Conservation (phyloP, 2,888 invertebrate genomes). For the Dione vanillae region DNA sequence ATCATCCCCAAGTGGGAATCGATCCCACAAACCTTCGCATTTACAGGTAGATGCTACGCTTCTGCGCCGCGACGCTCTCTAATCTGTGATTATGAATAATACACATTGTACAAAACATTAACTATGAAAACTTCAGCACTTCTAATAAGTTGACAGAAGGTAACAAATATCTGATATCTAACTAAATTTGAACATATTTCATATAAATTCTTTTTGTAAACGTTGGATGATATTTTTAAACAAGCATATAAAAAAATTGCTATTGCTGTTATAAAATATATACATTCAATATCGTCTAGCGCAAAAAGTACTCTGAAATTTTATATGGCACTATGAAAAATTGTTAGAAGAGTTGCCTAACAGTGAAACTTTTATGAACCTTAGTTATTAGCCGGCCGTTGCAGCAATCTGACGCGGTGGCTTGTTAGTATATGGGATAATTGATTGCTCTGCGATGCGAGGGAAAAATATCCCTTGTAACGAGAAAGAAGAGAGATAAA, state of each 20-base stretch:
- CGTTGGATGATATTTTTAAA: not conserved
- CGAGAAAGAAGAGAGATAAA: conserved; percentile 12
- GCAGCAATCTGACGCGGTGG: conserved; percentile 30
- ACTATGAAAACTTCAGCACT: too few species aligned
- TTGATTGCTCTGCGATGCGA: conserved; percentile 29
- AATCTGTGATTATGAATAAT: too few species aligned
- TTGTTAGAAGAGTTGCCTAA: conserved; percentile 25
- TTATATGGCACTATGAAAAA: conserved; percentile 27
- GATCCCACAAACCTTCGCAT: too few species aligned
- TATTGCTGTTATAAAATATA: conserved; percentile 6
- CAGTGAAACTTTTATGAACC: conserved; percentile 30
- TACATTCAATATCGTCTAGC: conserved; percentile 16
- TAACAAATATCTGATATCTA: too few species aligned
- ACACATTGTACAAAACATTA: too few species aligned
- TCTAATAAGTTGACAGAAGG: too few species aligned
- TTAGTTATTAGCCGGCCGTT: conserved; percentile 28
- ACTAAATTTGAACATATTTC: too few species aligned
- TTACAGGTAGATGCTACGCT: too few species aligned
- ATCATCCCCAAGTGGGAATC: too few species aligned
- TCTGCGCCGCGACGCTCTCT: too few species aligned
- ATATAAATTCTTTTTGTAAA: not conserved
- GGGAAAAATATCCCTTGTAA: conserved; percentile 23
- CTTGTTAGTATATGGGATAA: conserved; percentile 34
- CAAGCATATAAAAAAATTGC: not conserved
- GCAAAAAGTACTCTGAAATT: conserved; percentile 10